Evolutionary conservation across 2,797 vertebrate genomes (phyloP).

Genomic region (Characodon lateralis): DNA sequence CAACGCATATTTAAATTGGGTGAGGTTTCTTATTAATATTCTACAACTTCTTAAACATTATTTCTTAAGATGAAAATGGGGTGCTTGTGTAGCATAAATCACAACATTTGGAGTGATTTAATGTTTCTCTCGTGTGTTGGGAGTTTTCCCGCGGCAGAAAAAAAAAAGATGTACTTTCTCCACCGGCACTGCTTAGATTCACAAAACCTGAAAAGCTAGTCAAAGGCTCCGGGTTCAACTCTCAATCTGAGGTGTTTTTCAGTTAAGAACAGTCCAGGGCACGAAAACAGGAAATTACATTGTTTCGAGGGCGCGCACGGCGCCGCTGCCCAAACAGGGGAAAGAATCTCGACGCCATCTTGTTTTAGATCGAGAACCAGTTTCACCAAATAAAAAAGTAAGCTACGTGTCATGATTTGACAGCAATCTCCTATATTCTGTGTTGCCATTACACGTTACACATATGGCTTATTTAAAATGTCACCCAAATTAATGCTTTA

Average conservation of each 20-base stretch:
- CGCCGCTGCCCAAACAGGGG: constrained; percentile 60
- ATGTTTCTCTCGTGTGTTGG: neutral
- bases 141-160: neutral
- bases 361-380: constrained; percentile 47
- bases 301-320: constrained; percentile 65
- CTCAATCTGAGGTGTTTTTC: neutral
- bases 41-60: no score
- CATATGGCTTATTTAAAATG: accelerated
- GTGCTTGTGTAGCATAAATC: constrained; percentile 39
- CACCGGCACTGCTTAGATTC: neutral
- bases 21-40: neutral
- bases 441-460: accelerated
- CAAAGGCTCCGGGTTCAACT: neutral
- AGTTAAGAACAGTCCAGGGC: constrained; percentile 2
- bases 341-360: constrained; percentile 72
- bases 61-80: neutral
- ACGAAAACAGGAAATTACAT: constrained; percentile 72
- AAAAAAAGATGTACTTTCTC: neutral
- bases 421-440: accelerated
- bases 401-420: no score
- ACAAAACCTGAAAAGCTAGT: neutral
- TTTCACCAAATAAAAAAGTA: neutral
- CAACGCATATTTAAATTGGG: neutral
- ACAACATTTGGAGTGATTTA: neutral
- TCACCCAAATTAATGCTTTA: accelerated